phyloP scores from a whole-genome alignment of 2,113 vertebrate genomes.

The Gadus macrocephalus region DNA sequence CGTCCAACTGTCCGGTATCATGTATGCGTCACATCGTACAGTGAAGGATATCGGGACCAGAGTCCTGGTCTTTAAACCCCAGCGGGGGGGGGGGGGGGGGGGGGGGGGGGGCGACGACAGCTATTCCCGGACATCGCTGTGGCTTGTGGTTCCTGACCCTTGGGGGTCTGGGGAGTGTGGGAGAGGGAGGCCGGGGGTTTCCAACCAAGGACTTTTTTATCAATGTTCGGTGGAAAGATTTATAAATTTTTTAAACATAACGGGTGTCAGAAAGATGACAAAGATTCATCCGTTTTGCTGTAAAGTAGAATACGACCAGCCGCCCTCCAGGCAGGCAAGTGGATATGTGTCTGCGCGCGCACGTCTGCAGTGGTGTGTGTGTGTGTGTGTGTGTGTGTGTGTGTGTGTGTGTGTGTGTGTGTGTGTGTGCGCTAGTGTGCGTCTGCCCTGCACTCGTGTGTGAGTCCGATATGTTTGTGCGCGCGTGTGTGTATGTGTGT shows the following conservation, averaged over 20 bases:
- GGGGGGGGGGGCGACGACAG: too few relatives aligned
- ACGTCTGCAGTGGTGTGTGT: neutral
- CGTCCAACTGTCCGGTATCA: too few relatives aligned
- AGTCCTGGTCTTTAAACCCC: too few relatives aligned
- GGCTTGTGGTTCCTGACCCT: too few relatives aligned
- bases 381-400: conserved; percentile 7
- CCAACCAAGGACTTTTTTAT: neutral
- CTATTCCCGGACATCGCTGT: too few relatives aligned
- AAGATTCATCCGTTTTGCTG: neutral
- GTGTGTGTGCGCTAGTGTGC: neutral
- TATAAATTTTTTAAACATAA: neutral
- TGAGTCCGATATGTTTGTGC: neutral
- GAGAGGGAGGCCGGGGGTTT: too few relatives aligned
- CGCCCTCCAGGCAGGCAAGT: too few relatives aligned
- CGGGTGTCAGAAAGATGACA: neutral
- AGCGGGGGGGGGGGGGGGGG: too few relatives aligned
- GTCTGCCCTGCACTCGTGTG: neutral
- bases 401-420: conserved; percentile 1
- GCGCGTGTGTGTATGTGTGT: neutral
- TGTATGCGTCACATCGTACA: too few relatives aligned
- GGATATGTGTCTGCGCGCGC: too few relatives aligned
- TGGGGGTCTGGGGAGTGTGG: too few relatives aligned
- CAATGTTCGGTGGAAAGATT: neutral
- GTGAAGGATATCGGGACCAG: too few relatives aligned
- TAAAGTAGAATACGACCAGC: neutral